Base-by-base conservation (phyloP, 2,888 invertebrate genomes). In the Tipula confusa region DNA sequence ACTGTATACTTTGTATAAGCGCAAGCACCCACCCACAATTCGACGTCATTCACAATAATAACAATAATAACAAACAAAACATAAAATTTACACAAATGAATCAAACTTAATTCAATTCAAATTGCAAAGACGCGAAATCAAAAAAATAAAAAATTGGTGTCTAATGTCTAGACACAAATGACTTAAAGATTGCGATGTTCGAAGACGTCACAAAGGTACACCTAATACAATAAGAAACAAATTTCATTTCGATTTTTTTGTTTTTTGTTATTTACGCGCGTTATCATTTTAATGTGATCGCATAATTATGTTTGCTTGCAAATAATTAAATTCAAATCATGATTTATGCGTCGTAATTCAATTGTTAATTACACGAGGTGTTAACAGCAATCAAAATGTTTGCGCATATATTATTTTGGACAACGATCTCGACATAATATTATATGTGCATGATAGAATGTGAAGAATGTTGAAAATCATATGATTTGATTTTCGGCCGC, bases 1-100 rank as follows among this genome's bases (percentile, higher is more conserved):
- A 24, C 64, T 64, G 7, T 24, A 24, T 64, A 64, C n/a, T n/a
- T n/a, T n/a, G n/a, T 24, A 24, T 64, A 64, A n/a, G n/a, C n/a
- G n/a, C 24, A 64, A 64, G 64, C 64, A 64, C 64, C 64, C 64
- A 64, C 64, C 64, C 64, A 64, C 64, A 64, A 64, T 64, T 64
- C 1, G 7, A 24, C 64, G 64, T 64, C 64, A 64, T n/a, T n/a
- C n/a, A 64, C 64, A 64, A 64, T 43, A 64, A 43, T 43, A 31
- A 31, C 31, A 31, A 31, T 5, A 31, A 31, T 5, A 31, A 43
- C 38, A 9, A 9, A n/a, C n/a, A n/a, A n/a, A n/a, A n/a, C n/a
- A n/a, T n/a, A 64, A 48, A 24, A 18, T 64, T 64, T 24, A n/a
- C n/a, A 64, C 24, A 64, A 64, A 64, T 64, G 24, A 64, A 64